Percentiles rank a stretch among this genome's conserved stretches.
Evolutionary conservation across 2,888 invertebrate species (phyloP).

Genomic region (Spisula subtruncata): DNA sequence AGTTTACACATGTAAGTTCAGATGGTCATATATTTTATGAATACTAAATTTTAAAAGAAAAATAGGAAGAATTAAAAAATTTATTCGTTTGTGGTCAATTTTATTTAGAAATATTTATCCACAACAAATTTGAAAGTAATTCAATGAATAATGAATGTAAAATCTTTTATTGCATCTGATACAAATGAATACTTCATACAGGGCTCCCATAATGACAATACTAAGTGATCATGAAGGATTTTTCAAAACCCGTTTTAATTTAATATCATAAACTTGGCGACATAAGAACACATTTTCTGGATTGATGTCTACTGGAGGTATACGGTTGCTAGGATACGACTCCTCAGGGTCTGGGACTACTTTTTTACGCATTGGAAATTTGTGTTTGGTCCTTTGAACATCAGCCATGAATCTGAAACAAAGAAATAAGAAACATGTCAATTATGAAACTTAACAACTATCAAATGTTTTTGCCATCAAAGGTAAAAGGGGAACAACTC

Average conservation of each 20-base stretch:
- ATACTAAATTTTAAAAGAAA: too few relatives aligned
- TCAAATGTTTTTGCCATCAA: too few relatives aligned
- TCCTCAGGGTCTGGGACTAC: constrained; percentile 81
- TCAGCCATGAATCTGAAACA: constrained; percentile 93
- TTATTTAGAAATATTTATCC: too few relatives aligned
- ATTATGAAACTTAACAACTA: too few relatives aligned
- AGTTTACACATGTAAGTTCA: too few relatives aligned
- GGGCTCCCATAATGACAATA: background rate
- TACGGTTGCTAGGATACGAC: constrained; percentile 76
- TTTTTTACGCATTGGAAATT: constrained; percentile 90
- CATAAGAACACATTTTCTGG: constrained; percentile 97
- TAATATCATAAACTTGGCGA: constrained; percentile 97
- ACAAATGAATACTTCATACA: background rate
- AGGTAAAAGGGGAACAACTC: too few relatives aligned
- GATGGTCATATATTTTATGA: too few relatives aligned
- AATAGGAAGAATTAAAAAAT: too few relatives aligned
- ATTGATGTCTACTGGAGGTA: constrained; percentile 91
- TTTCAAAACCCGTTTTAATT: constrained; percentile 92
- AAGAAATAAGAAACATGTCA: background rate
- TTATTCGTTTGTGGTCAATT: too few relatives aligned
- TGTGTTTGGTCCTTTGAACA: constrained; percentile 93
- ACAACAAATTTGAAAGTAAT: too few relatives aligned
- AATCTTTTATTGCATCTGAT: background rate
- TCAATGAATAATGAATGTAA: too few relatives aligned
- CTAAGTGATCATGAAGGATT: constrained; percentile 86